These are phyloP conservation scores for Leptinotarsa juncta DNA, from an alignment of 2,888 invertebrate genomes.

Conservation along the genomic window DNA sequence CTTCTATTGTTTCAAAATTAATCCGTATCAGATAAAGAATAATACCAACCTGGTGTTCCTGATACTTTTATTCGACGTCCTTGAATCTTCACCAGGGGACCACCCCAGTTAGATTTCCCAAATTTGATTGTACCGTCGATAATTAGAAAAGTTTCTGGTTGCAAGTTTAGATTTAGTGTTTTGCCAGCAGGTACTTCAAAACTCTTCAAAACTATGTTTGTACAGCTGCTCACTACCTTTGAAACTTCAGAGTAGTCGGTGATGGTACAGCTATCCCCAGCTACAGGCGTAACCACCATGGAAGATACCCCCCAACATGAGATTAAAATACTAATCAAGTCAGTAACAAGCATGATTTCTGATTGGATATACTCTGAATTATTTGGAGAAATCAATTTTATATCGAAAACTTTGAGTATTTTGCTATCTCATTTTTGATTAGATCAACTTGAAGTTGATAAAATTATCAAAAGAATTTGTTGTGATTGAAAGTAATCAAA, in stretches of 20 bases:
- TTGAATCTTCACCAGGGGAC: not conserved
- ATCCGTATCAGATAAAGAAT: not conserved
- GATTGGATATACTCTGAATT: not conserved
- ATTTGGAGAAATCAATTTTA: not conserved
- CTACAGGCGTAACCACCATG: not conserved
- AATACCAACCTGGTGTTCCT: constrained; percentile 1
- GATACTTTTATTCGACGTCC: not conserved
- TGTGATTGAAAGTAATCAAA: too few relatives aligned
- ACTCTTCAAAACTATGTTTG: constrained; percentile 1
- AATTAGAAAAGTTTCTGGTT: constrained; percentile 8
- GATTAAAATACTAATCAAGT: not conserved
- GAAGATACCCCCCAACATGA: not conserved
- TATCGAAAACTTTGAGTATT: too few relatives aligned
- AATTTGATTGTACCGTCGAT: constrained; percentile 24
- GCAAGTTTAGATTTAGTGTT: constrained; percentile 6
- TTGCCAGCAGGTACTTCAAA: constrained; percentile 27
- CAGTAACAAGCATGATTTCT: not conserved
- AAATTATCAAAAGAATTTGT: too few relatives aligned
- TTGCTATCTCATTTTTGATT: too few relatives aligned
- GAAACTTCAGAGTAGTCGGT: constrained; percentile 18
- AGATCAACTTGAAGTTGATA: too few relatives aligned
- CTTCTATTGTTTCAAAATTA: too few relatives aligned
- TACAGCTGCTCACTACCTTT: constrained; percentile 27
- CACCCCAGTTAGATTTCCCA: not conserved
- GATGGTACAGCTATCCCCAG: constrained; percentile 9